A percentile compares a stretch with the other conserved stretches of the same genome.
Evolutionary conservation across 2,888 invertebrate species (phyloP).

Genomic region (Tiphia femorata): DNA sequence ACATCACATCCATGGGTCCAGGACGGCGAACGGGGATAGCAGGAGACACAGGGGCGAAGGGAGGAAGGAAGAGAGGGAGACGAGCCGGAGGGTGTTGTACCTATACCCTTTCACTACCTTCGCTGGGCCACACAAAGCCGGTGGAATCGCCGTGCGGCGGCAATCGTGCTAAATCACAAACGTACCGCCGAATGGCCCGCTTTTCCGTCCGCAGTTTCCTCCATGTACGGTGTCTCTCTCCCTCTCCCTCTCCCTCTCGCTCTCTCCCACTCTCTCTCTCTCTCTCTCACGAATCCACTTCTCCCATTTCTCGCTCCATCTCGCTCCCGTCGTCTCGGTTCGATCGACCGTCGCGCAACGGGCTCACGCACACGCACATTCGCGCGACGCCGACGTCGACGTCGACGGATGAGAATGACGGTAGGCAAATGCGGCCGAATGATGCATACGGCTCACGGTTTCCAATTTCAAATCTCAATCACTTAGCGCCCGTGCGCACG

Average conservation of each 20-base stretch:
- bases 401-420: too few species aligned
- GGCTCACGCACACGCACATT: background rate
- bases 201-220: conserved; percentile 31
- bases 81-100: conserved; percentile 2
- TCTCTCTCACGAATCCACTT: conserved; percentile 11
- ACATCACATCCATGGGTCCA: conserved; percentile 35
- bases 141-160: conserved; percentile 38
- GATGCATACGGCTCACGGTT: too few species aligned
- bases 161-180: conserved; percentile 48
- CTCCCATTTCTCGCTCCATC: background rate
- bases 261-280: too few species aligned
- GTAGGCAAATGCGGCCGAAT: too few species aligned
- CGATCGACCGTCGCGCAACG: background rate
- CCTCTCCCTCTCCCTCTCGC: background rate
- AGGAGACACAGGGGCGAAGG: too few species aligned
- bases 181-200: conserved; percentile 29
- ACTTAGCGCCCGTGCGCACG: conserved; percentile 24
- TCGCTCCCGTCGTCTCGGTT: background rate
- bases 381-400: too few species aligned
- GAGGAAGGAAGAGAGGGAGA: background rate
- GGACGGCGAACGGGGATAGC: conserved; percentile 6
- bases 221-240: background rate
- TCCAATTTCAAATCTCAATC: too few species aligned
- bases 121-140: conserved; percentile 20
- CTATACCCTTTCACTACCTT: background rate